Base-by-base conservation (phyloP, 2,888 invertebrate species). In the Papilio elwesi region DNA sequence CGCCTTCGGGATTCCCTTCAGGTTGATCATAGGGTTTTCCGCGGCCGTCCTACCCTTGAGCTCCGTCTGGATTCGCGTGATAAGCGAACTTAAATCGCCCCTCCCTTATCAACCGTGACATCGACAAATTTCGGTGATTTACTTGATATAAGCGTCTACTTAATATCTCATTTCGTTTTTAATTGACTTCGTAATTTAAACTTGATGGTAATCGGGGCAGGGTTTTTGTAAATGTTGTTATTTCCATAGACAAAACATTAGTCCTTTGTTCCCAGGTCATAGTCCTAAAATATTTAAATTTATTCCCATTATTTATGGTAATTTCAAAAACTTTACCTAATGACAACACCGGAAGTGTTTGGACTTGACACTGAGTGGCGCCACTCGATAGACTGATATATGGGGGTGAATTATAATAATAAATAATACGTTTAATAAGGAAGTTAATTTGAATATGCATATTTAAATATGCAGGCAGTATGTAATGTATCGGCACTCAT, bases 21-120 rank as follows among this genome's bases (percentile, higher is more conserved):
- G 81, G 80, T 87, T 87, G 88, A 89, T 91, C 90, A 90, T 87
- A 87, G 92, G 90, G 86, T 88, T 92, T 92, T 84, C 91, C 92
- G 82, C 79, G 80, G 83, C 82, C 83, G 77, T 78, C 77, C 84
- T 43, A 11, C 70, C 70, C 68, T 47, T 36, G 62, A 55, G 70
- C 86, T 85, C 84, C 84, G 88, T 83, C 87, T 84, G 82, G 48
- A 57, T 68, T 73, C 82, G 80, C 80, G 73, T 73, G 73, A 57
- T 68, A 57, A 69, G 15, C 13, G 13, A 8, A 43, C 62, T 67
- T 47, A 64, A 63, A 48, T 57, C 52, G 13, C 15, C 69, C 53
- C 64, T 38, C 26, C 16, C 15, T 68, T 74, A 71, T 71, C 68
- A 73, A 70, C 68, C 69, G 49, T 69, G 66, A 71, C 71, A 70